These are phyloP conservation scores for Palloptera scutellata DNA, from an alignment of 2,888 invertebrate species.

Conservation along the genomic window DNA sequence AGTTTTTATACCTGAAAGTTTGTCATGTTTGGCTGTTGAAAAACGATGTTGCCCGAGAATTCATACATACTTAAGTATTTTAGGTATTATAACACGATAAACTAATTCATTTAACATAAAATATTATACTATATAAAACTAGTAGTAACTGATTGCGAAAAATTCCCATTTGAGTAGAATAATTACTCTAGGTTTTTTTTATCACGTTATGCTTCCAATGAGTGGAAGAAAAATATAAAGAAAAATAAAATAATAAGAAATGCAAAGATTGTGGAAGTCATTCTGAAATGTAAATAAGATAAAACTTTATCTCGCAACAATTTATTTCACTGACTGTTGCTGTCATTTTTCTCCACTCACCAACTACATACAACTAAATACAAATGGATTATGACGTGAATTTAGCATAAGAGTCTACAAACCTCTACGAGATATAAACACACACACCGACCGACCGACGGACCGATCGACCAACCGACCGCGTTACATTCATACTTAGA, in stretches of 20 bases:
- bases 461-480: background rate
- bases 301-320: constrained; percentile 29
- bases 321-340: constrained; percentile 20
- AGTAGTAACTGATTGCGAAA: too few species aligned
- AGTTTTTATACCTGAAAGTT: too few species aligned
- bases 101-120: too few species aligned
- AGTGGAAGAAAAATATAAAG: constrained; percentile 14
- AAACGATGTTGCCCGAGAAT: too few species aligned
- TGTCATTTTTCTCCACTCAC: background rate
- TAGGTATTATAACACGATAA: too few species aligned
- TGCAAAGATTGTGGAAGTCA: background rate
- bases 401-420: constrained; percentile 5
- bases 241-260: constrained; percentile 1
- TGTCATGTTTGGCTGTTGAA: too few species aligned
- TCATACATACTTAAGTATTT: too few species aligned
- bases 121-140: too few species aligned
- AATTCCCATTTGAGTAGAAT: too few species aligned
- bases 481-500: background rate
- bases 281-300: constrained; percentile 22
- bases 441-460: too few species aligned
- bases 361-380: too few species aligned
- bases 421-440: background rate
- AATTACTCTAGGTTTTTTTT: background rate
- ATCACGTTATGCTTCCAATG: constrained; percentile 11
- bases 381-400: constrained; percentile 22